Percentiles rank a stretch among this genome's conserved stretches.
Conservation (phyloP, 1,140 invertebrate species). For the Zophobas morio region DNA sequence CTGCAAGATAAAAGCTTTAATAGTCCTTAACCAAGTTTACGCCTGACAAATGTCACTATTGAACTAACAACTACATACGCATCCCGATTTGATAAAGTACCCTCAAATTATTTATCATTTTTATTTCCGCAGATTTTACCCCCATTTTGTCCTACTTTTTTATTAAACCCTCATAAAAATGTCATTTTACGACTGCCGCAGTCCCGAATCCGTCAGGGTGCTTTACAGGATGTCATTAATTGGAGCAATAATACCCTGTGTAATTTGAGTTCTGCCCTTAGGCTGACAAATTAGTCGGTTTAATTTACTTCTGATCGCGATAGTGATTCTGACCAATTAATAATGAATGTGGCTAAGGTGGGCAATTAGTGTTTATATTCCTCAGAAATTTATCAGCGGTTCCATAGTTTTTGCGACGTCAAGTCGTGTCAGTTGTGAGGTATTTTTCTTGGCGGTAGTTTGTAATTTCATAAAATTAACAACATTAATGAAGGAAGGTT, state of each 20-base stretch:
- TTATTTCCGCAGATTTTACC: constrained; percentile 20
- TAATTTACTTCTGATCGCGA: constrained; percentile 63
- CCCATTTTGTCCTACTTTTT: constrained; percentile 10
- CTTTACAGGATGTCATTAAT: constrained; percentile 32
- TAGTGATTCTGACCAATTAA: constrained; percentile 50
- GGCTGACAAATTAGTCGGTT: constrained; percentile 62
- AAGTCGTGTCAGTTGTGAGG: neutral
- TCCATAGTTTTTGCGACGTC: neutral
- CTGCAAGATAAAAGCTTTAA: neutral
- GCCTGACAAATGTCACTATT: constrained; percentile 2
- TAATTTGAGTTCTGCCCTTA: constrained; percentile 57
- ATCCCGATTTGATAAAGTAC: neutral
- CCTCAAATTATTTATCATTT: constrained; percentile 28
- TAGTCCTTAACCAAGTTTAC: constrained; percentile 2
- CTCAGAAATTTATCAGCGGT: constrained; percentile 6
- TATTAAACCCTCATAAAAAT: constrained; percentile 20
- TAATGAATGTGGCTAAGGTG: constrained; percentile 48
- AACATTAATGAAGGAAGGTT: no score
- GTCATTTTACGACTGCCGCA: constrained; percentile 19
- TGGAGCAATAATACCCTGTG: constrained; percentile 40
- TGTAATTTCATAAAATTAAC: no score
- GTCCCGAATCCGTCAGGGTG: constrained; percentile 25
- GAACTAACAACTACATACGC: neutral
- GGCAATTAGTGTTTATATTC: constrained; percentile 54
- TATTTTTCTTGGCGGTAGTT: no score